Conservation (phyloP, 2,113 vertebrate species). For the Talpa occidentalis region DNA sequence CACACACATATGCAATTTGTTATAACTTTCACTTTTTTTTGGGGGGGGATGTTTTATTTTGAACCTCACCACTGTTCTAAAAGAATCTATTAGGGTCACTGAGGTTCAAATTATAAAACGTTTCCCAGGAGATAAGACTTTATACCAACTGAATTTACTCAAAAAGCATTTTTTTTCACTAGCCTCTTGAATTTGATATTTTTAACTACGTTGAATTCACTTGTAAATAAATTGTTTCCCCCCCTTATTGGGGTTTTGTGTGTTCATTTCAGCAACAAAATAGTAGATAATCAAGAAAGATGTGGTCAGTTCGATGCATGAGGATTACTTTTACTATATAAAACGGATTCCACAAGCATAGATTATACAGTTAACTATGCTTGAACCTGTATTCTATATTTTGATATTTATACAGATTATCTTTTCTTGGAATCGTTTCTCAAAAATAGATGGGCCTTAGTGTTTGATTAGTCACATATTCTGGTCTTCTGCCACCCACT, state of each 20-base stretch:
- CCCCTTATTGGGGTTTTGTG: not conserved
- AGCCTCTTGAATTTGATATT: not conserved
- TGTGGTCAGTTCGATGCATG: not conserved
- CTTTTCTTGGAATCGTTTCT: not conserved
- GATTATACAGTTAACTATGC: not conserved
- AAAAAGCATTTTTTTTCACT: not conserved
- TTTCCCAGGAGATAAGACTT: not conserved
- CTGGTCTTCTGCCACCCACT: not conserved
- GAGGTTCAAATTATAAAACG: constrained; percentile 1
- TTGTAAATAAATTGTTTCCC: not conserved
- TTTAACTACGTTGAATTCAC: not conserved
- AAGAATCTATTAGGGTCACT: not conserved
- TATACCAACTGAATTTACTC: not conserved
- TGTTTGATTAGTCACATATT: not conserved
- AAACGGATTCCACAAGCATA: not conserved
- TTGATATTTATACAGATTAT: not conserved
- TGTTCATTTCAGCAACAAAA: not conserved
- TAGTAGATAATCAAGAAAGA: constrained; percentile 3
- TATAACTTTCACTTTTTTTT: not conserved
- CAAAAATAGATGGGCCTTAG: not conserved
- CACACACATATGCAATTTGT: not conserved
- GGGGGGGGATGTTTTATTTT: not conserved
- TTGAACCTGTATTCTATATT: not conserved
- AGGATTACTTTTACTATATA: not conserved
- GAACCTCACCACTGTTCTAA: not conserved